Percentiles rank a stretch among this genome's conserved stretches.
phyloP scores from a whole-genome alignment of 2,888 invertebrate genomes.

The Amiota minor region DNA sequence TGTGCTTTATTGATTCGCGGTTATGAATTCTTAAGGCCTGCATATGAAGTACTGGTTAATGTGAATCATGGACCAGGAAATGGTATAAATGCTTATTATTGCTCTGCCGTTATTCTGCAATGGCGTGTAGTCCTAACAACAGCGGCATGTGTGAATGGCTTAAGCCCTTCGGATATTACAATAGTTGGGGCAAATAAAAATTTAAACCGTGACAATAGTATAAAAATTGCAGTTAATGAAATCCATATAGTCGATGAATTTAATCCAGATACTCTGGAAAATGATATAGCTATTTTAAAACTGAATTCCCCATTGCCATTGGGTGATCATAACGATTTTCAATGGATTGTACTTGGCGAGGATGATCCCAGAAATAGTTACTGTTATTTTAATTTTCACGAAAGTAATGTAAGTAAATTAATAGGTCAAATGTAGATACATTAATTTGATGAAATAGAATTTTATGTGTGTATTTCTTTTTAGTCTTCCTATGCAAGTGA shows the following conservation, averaged over 20 bases:
- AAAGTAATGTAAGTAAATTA: neutral
- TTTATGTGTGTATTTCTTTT: too few relatives aligned
- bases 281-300: neutral
- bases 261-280: neutral
- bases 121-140: neutral
- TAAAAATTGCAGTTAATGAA: neutral
- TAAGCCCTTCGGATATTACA: neutral
- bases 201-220: neutral
- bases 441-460: neutral
- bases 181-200: neutral
- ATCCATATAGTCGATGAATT: neutral
- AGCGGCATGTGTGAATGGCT: neutral
- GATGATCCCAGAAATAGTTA: neutral
- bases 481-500: neutral
- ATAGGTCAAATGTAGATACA: neutral
- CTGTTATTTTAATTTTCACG: neutral
- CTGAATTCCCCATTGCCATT: neutral
- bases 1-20: neutral
- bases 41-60: neutral
- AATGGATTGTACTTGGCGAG: constrained; percentile 9
- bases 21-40: neutral
- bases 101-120: neutral
- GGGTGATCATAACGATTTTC: neutral
- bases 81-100: neutral
- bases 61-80: neutral